Base-by-base conservation (phyloP, 2,797 vertebrate genomes). In the Alfaro cultratus region DNA sequence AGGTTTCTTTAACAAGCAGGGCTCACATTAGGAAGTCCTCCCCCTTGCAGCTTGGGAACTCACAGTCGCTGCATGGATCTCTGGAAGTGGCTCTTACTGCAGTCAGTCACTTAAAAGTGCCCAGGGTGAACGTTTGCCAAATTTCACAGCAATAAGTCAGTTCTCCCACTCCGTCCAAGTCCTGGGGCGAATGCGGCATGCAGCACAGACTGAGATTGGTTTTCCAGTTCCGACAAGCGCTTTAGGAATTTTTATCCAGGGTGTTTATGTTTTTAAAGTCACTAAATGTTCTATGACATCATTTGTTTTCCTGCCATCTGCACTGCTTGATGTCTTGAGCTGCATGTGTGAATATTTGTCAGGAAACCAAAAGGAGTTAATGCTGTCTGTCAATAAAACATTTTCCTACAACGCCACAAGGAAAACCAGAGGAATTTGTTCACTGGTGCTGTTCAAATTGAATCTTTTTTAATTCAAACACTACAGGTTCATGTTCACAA, bases 51-150 rank as follows among this genome's bases (percentile, higher is more conserved):
- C 83, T 70, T 73, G 43, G 68, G 23, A 41, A 73, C 51, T 67
- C 74, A 46, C 26, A 29, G 68, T 49, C 23, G 29, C 74, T 80
- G 78, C 75, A 77, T 85, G 78, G 75, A 77, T 85, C 81, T 75
- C 60, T 43, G 0, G 80, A 77, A 85, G 83, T 83, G 81, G 72
- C 80, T 91, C 83, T 82, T 79, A 79, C 88, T 87, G 91, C 86
- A 89, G 86, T 92, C 83, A 83, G 72, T 77, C 84, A 85, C 84
- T 75, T 78, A 55, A 87, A 81, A 87, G 83, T 73, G 67, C 77
- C 76, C 77, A 73, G 75, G 12, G 60, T 60, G 51, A 84, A 82
- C 86, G 49, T 74, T 71, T 79, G 86, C 90, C 88, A 90, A 75
- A 84, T 84, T 74, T 83, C 77, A 64, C 81, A 84, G 74, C 76